Evolutionary conservation across 2,888 invertebrate species (phyloP), one percentile per base, ranked within the genome.

Genomic region (Papilio demoleus): DNA sequence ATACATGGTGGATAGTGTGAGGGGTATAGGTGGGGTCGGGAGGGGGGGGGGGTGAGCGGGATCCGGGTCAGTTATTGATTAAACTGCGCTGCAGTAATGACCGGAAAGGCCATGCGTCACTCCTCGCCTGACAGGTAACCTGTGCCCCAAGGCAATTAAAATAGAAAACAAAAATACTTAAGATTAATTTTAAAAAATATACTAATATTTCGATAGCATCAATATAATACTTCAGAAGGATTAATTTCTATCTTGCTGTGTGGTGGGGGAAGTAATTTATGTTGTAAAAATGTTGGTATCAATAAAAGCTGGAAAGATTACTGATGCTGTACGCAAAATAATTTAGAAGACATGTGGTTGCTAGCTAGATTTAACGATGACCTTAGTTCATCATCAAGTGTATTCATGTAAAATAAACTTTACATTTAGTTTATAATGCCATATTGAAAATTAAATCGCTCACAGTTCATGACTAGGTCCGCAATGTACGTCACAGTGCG

Each of bases 31-130:
- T n/a, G n/a, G n/a, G n/a, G n/a, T n/a, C n/a, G n/a, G 12, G n/a
- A 17, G 17, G 42, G 42, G 42, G 8, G 17, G 9, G 9, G 42
- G 42, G 17, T 59, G 36, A 47, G 36, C 60, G 72, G 74, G 67
- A 73, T 76, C 72, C 69, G 70, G 80, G 76, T 75, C 73, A 74
- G 82, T 81, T 88, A 88, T 88, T 88, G 88, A 89, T 88, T 88
- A 82, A 80, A 80, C 83, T 77, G 72, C 75, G 80, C 76, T 81
- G 84, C 84, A 80, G 82, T 84, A 83, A 83, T 82, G 80, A 81
- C 81, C 77, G 81, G 79, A 74, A 79, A 74, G 79, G 78, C 75
- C 77, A 80, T 83, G 83, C 82, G 81, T 85, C 83, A 81, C 74
- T 65, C 70, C 71, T 34, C 68, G 71, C 67, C 58, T 67, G 71